Percentiles rank a stretch among this genome's conserved stretches.
Conservation (phyloP, 2,113 vertebrate species). For the Salminus brasiliensis region DNA sequence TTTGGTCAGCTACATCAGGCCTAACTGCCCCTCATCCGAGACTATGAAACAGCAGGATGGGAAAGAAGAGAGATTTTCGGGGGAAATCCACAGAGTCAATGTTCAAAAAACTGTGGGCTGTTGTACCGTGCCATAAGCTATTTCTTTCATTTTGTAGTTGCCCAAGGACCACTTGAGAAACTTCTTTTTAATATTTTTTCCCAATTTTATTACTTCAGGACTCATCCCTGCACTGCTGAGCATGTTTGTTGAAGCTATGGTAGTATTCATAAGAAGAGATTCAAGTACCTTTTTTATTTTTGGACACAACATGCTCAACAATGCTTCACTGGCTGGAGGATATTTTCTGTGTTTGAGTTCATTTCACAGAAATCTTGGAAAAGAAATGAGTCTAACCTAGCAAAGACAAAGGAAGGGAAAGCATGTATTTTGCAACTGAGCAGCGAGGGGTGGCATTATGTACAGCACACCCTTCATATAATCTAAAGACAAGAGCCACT, state of each 20-base stretch:
- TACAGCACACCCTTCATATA: slow-evolving; percentile 25
- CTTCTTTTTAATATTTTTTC: neutral
- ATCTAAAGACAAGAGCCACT: slow-evolving; percentile 12
- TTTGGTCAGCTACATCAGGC: neutral
- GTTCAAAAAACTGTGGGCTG: slow-evolving; percentile 7
- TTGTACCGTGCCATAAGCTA: neutral
- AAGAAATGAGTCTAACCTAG: slow-evolving; percentile 4
- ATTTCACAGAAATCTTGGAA: neutral
- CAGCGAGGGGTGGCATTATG: slow-evolving; percentile 5
- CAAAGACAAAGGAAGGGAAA: neutral
- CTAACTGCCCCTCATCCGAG: slow-evolving; percentile 15
- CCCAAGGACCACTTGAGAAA: neutral
- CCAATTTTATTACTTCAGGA: neutral
- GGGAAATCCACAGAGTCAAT: slow-evolving; percentile 28
- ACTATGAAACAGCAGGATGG: slow-evolving; percentile 13
- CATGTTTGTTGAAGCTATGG: neutral
- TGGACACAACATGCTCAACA: neutral
- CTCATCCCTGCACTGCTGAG: neutral
- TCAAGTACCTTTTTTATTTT: neutral
- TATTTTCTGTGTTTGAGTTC: neutral
- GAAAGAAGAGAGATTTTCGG: neutral
- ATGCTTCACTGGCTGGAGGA: neutral
- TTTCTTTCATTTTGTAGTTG: slow-evolving; percentile 1
- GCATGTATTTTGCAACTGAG: neutral
- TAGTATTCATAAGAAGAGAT: neutral